A percentile compares a stretch with the other conserved stretches of the same genome.
Evolutionary conservation across 2,888 invertebrate species (phyloP).

Genomic region (Amphipyra tragopoginis): DNA sequence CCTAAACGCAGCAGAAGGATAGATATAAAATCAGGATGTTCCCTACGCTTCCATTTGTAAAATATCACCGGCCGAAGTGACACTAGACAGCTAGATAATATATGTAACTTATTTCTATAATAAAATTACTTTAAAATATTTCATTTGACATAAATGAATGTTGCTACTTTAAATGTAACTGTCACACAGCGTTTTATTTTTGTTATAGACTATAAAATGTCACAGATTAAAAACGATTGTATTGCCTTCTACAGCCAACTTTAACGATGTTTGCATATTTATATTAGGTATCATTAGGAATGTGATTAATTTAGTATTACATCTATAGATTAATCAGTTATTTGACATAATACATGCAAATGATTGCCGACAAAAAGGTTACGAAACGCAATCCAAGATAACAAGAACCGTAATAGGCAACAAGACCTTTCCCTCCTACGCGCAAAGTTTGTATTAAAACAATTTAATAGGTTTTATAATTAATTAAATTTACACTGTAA

Average conservation of each 20-base stretch:
- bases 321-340: too few relatives aligned
- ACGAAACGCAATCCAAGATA: slow-evolving; percentile 71
- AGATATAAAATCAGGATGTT: slow-evolving; percentile 67
- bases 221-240: slow-evolving; percentile 16
- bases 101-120: too few relatives aligned
- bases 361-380: slow-evolving; percentile 66
- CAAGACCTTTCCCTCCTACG: slow-evolving; percentile 72
- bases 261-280: slow-evolving; percentile 14
- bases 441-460: slow-evolving; percentile 49
- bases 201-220: slow-evolving; percentile 11
- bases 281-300: slow-evolving; percentile 21
- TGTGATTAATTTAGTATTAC: too few relatives aligned
- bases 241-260: slow-evolving; percentile 17
- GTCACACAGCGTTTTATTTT: slow-evolving; percentile 44
- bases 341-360: slow-evolving; percentile 69
- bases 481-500: slow-evolving; percentile 50
- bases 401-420: slow-evolving; percentile 67
- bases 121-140: too few relatives aligned
- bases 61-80: slow-evolving; percentile 62
- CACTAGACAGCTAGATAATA: slow-evolving; percentile 50
- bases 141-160: slow-evolving; percentile 36
- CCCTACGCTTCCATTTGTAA: slow-evolving; percentile 77
- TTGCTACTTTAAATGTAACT: slow-evolving; percentile 34
- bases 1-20: slow-evolving; percentile 57
- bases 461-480: slow-evolving; percentile 58